Percentiles rank a stretch among this genome's conserved stretches.
Conservation (phyloP, 2,113 vertebrate genomes). For the Athene noctua region DNA sequence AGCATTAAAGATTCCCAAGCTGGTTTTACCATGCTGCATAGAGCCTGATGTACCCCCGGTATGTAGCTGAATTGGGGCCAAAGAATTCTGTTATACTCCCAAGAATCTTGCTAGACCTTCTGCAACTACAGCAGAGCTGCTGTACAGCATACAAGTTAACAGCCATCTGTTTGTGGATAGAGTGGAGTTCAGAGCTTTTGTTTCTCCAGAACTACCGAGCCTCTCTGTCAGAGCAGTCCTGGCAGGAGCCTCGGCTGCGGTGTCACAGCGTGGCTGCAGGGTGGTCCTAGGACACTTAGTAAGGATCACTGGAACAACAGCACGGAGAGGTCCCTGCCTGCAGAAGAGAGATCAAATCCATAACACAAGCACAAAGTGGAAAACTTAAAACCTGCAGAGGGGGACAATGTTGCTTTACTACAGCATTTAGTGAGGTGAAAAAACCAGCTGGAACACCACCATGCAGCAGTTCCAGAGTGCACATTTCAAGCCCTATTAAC, state of each 20-base stretch:
- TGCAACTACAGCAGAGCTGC: fast-evolving
- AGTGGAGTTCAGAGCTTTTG: fast-evolving
- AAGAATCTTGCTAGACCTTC: background rate
- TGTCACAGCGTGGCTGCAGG: background rate
- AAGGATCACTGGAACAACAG: background rate
- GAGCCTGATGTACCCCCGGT: background rate
- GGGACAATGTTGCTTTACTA: background rate
- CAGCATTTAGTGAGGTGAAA: background rate
- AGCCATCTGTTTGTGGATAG: background rate
- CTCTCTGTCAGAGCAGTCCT: background rate
- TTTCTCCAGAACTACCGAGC: no score
- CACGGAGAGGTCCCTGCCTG: no score
- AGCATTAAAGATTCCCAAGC: background rate
- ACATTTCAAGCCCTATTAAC: background rate
- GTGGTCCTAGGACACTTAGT: fast-evolving
- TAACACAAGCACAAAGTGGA: fast-evolving
- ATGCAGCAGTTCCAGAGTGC: no score
- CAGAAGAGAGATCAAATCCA: background rate
- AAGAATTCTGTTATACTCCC: background rate
- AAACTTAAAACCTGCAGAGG: fast-evolving
- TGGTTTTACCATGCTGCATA: background rate
- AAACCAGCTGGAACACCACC: background rate
- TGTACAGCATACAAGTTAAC: background rate
- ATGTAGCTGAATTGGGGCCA: background rate
- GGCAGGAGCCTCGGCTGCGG: no score